Base-by-base conservation (phyloP, 1,140 invertebrate genomes). In the Chironomus tepperi region DNA sequence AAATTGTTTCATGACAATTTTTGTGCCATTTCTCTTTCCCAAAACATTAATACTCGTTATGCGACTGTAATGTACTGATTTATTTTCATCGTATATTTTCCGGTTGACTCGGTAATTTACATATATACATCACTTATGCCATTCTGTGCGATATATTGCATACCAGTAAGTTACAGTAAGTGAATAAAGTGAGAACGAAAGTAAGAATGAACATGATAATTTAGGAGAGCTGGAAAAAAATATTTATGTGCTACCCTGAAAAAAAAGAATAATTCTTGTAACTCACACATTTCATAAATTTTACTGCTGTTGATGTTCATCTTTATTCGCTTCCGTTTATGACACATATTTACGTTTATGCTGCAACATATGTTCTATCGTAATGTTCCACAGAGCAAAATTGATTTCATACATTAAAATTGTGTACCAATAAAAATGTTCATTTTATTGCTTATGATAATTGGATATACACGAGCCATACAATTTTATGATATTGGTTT, bases 351-450 rank as follows among this genome's bases (percentile, higher is more conserved):
- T 57, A n/a, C 12, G 12, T 57, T 15, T 57, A n/a, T 57, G 12
- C 47, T 57, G n/a, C 12, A 57, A 57, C 47, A 57, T n/a, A 57
- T 57, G 47, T 15, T 57, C 8, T 57, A 57, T 10, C 1, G n/a
- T 15, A 1, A n/a, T 57, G 47, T 57, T n/a, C 47, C 12, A 57
- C 12, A 57, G 47, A 57, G 15, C n/a, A 57, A 57, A 57, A 57
- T 57, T 57, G 47, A 57, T n/a, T 57, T 57, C 47, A n/a, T 57
- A n/a, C 47, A 57, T 57, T 57, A 57, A 57, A 57, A 57, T 57
- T 57, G 47, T 57, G n/a, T 34, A 34, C 24, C 12, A 57, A 57
- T 57, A 57, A 57, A n/a, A 57, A 57, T 57, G 12, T 57, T 12
- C 47, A n/a, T n/a, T 57, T 57, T 57, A 57, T 57, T 15, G 47